Conservation (phyloP, 2,888 invertebrate genomes). For the Gymnoscelis rufifasciata region DNA sequence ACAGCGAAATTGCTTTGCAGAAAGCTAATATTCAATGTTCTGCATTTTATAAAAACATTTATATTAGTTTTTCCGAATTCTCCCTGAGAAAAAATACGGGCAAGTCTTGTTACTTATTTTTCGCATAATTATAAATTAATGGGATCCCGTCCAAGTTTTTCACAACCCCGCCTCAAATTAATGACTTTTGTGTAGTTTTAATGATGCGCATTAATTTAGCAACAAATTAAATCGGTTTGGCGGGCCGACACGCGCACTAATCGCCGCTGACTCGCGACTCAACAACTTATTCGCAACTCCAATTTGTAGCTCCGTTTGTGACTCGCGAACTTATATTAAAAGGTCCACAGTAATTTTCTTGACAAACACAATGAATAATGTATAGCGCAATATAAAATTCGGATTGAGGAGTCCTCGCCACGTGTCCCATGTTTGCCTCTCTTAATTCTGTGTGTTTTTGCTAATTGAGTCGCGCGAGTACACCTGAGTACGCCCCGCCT, state of each 20-base stretch:
- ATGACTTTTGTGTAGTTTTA: constrained; percentile 33
- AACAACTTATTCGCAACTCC: constrained; percentile 65
- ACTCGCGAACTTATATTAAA: constrained; percentile 76
- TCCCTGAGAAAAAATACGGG: too few relatives aligned
- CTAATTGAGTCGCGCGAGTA: constrained; percentile 71
- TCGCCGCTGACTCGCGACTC: constrained; percentile 60
- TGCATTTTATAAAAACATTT: background rate
- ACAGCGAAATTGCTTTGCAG: background rate
- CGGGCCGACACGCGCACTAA: constrained; percentile 59
- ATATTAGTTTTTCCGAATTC: too few relatives aligned
- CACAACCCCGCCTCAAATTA: constrained; percentile 19
- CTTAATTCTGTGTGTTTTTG: constrained; percentile 77
- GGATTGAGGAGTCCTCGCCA: constrained; percentile 68
- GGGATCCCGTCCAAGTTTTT: background rate
- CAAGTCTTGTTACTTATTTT: background rate
- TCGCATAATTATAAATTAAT: background rate
- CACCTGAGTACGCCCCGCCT: constrained; percentile 47
- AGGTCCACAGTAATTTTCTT: constrained; percentile 76
- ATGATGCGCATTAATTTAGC: constrained; percentile 59
- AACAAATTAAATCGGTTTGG: constrained; percentile 63
- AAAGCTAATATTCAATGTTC: background rate
- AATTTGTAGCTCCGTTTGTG: constrained; percentile 66
- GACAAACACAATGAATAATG: constrained; percentile 75
- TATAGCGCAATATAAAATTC: constrained; percentile 75
- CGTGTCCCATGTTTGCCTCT: constrained; percentile 71